These are phyloP conservation scores for Hyla sarda DNA, from an alignment of 2,113 vertebrate species.

Conservation along the genomic window DNA sequence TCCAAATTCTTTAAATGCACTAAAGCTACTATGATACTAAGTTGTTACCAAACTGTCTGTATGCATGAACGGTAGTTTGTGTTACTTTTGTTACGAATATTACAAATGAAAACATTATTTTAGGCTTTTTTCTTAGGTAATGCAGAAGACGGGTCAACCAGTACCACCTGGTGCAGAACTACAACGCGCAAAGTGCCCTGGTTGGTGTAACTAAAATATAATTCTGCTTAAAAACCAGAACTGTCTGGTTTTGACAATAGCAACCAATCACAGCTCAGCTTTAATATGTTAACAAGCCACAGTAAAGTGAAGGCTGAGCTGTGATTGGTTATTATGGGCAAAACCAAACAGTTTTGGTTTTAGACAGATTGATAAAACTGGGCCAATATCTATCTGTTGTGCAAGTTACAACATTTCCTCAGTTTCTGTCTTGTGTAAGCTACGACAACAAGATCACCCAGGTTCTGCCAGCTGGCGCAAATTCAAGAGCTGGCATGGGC, in stretches of 20 bases:
- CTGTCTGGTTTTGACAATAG: too few species aligned
- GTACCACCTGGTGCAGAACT: not conserved
- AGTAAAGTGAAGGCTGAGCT: too few species aligned
- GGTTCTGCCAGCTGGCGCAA: not conserved
- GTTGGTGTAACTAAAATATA: too few species aligned
- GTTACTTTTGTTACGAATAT: not conserved
- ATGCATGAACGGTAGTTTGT: not conserved
- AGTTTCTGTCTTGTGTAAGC: too few species aligned
- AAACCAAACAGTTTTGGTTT: too few species aligned
- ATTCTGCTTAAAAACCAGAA: too few species aligned
- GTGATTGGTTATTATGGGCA: too few species aligned
- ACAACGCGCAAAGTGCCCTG: not conserved
- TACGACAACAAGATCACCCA: not conserved
- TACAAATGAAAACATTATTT: not conserved
- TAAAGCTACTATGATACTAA: not conserved
- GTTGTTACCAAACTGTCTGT: too few species aligned
- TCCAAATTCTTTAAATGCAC: slow-evolving; percentile 23
- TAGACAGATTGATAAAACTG: too few species aligned
- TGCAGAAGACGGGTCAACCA: not conserved
- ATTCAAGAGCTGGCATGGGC: not conserved
- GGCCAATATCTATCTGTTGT: slow-evolving; percentile 1
- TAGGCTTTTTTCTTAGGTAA: not conserved
- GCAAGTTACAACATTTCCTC: not conserved
- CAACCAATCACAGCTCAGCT: too few species aligned
- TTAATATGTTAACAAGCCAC: not conserved